phyloP scores from a whole-genome alignment of 2,113 vertebrate genomes.

The Callionymus lyra region DNA sequence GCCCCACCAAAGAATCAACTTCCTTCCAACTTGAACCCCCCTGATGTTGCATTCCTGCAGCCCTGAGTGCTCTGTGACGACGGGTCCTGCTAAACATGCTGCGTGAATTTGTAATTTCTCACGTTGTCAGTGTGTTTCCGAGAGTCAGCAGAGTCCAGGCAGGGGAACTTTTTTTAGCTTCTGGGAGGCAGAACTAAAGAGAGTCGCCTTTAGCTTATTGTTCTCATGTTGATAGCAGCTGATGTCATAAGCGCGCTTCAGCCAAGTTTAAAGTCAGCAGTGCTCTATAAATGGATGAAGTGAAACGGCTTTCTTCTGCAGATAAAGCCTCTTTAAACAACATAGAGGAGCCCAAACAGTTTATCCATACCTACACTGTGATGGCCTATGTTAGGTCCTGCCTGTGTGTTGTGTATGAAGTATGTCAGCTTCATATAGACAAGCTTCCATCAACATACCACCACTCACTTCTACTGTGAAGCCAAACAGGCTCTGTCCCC shows the following conservation, averaged over 20 bases:
- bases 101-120: constrained; percentile 56
- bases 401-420: constrained; percentile 20
- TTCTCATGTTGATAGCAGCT: constrained; percentile 63
- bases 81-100: constrained; percentile 26
- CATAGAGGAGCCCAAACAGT: constrained; percentile 19
- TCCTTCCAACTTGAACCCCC: constrained; percentile 40
- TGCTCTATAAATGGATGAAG: constrained; percentile 50
- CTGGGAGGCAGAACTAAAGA: constrained; percentile 28
- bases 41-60: constrained; percentile 30
- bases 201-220: constrained; percentile 45
- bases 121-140: constrained; percentile 54
- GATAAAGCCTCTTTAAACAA: constrained; percentile 46
- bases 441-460: neutral
- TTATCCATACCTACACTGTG: constrained; percentile 22
- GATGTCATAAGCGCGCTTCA: constrained; percentile 52
- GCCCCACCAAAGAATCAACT: constrained; percentile 38
- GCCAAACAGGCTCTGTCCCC: neutral
- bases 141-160: constrained; percentile 38
- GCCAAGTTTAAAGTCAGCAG: constrained; percentile 53
- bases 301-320: constrained; percentile 39
- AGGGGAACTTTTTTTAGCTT: too few species aligned
- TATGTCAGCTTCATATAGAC: constrained; percentile 11
- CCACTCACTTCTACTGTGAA: neutral
- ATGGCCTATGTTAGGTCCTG: constrained; percentile 36
- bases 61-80: constrained; percentile 41